These are phyloP conservation scores for Tragelaphus eurycerus DNA, from an alignment of 2,797 vertebrate species.

Conservation along the genomic window DNA sequence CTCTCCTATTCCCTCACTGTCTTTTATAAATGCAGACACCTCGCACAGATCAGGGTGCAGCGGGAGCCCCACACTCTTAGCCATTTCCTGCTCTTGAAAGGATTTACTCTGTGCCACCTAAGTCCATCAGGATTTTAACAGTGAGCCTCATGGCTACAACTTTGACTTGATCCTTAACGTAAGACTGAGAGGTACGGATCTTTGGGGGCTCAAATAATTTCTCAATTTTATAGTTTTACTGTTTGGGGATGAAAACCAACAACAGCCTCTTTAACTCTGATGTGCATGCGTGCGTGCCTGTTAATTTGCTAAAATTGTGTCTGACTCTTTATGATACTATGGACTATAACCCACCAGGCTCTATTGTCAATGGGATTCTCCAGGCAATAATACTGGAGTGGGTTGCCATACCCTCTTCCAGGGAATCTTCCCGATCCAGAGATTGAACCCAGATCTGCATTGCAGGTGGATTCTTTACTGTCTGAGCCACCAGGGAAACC, in stretches of 20 bases:
- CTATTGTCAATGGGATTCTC: background rate
- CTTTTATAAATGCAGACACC: background rate
- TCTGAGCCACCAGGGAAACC: background rate
- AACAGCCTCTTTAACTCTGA: background rate
- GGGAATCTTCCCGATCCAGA: background rate
- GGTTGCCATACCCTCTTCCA: background rate
- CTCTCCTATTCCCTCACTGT: background rate
- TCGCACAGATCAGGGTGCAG: background rate
- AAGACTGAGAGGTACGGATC: background rate
- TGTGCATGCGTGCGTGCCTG: background rate
- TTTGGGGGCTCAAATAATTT: background rate
- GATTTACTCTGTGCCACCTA: background rate
- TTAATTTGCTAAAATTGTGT: background rate
- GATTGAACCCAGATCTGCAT: background rate
- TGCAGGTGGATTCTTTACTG: background rate
- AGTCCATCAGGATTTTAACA: background rate
- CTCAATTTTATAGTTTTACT: background rate
- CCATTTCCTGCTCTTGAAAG: background rate
- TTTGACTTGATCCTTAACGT: background rate
- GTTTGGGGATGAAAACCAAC: background rate
- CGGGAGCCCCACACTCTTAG: background rate
- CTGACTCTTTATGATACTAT: accelerated
- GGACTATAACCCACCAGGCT: background rate
- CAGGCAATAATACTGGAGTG: background rate
- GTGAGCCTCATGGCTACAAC: background rate